Evolutionary conservation across 2,113 vertebrate species (phyloP).

Genomic region (Mustelus asterias): DNA sequence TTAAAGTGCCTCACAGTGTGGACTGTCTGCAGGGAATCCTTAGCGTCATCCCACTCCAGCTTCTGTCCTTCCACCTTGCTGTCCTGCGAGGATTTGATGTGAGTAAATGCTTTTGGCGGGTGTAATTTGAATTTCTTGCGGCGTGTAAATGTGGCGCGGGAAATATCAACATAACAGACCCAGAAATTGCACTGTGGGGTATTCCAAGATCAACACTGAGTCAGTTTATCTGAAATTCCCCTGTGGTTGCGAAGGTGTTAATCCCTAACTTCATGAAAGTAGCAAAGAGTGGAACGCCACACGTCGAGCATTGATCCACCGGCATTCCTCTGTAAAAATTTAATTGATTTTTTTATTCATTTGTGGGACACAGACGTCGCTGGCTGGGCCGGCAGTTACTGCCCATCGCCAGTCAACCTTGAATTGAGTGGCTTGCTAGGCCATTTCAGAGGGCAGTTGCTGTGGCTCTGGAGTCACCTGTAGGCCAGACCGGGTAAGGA

Average conservation of each 20-base stretch:
- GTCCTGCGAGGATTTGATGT: constrained; percentile 90
- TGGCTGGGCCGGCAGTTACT: too few species aligned
- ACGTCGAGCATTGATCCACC: not conserved
- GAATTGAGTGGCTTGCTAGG: too few species aligned
- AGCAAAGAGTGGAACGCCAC: not conserved
- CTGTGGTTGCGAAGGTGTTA: not conserved
- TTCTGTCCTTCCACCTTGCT: constrained; percentile 93
- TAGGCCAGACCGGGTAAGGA: too few species aligned
- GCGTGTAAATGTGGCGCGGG: not conserved
- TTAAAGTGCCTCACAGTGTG: constrained; percentile 90
- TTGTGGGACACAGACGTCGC: too few species aligned
- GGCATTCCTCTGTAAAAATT: not conserved
- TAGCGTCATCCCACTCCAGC: constrained; percentile 90
- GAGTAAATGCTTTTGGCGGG: constrained; percentile 51
- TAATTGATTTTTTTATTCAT: not conserved
- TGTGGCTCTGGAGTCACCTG: too few species aligned
- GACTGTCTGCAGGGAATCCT: constrained; percentile 95
- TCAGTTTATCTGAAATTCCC: not conserved
- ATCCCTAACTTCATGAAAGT: not conserved
- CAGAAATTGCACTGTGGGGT: not conserved
- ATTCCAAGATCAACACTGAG: not conserved
- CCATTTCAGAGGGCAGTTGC: too few species aligned
- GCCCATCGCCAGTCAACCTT: too few species aligned
- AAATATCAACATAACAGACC: not conserved
- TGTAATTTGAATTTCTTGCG: not conserved